A percentile compares a stretch with the other conserved stretches of the same genome.
Conservation (phyloP, 2,113 vertebrate species). For the Camelus dromedarius region DNA sequence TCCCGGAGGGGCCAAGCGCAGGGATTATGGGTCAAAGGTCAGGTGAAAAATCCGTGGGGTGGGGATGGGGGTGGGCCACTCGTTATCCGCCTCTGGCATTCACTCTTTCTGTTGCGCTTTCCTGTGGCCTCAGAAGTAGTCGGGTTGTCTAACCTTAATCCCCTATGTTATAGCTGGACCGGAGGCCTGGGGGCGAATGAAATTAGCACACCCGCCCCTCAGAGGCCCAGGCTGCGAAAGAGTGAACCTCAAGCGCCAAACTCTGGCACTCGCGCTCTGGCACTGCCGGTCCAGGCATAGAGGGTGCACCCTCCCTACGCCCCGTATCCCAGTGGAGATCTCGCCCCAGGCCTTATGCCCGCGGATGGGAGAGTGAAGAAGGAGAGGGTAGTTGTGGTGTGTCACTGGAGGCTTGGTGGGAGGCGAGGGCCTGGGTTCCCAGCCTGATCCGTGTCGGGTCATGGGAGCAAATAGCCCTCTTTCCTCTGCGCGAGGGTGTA, state of each 20-base stretch:
- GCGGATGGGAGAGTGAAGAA: background rate
- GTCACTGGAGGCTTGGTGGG: background rate
- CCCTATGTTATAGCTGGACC: background rate
- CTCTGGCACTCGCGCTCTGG: background rate
- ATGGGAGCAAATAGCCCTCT: background rate
- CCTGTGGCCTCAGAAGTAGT: background rate
- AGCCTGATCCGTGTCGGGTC: background rate
- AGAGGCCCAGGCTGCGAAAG: background rate
- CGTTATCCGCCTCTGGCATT: background rate
- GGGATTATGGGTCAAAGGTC: constrained; percentile 74
- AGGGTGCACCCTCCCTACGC: background rate
- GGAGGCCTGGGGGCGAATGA: background rate
- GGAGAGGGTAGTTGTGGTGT: background rate
- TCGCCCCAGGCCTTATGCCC: background rate
- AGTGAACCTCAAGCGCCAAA: background rate
- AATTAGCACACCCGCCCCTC: background rate
- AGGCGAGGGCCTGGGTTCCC: background rate
- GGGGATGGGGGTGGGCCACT: constrained; percentile 33
- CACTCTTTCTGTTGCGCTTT: background rate
- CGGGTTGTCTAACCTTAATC: constrained; percentile 37
- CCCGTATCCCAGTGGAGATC: background rate
- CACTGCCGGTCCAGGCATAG: background rate
- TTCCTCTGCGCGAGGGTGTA: background rate
- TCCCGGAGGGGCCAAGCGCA: constrained; percentile 23
- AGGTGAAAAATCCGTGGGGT: constrained; percentile 59